phyloP scores from a whole-genome alignment of 2,797 vertebrate species.

The Hipposideros larvatus region DNA sequence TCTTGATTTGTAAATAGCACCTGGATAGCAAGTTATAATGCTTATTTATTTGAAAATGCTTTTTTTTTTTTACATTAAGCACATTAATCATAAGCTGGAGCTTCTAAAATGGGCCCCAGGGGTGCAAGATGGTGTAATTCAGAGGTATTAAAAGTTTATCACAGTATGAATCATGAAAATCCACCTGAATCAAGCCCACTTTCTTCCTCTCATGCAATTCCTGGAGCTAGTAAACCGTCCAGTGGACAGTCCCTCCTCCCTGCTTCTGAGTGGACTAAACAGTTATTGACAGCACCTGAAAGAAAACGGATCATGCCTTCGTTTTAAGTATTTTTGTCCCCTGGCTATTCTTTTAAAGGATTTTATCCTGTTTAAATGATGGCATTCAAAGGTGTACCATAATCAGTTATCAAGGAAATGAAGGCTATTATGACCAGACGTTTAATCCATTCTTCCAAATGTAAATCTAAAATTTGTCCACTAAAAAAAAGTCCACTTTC shows the following conservation, averaged over 20 bases:
- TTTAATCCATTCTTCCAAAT: conserved; percentile 76
- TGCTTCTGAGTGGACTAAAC: background rate
- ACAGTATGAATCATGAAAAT: conserved; percentile 75
- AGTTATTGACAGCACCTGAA: background rate
- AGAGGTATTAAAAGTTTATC: conserved; percentile 84
- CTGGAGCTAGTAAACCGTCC: conserved; percentile 28
- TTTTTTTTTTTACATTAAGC: conserved; percentile 86
- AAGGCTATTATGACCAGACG: conserved; percentile 72
- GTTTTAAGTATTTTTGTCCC: background rate
- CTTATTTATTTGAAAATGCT: conserved; percentile 92
- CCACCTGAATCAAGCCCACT: conserved; percentile 52
- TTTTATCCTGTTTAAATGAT: conserved; percentile 76
- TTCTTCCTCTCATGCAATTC: conserved; percentile 74
- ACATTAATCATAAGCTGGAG: conserved; percentile 88
- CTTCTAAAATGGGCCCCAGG: conserved; percentile 87
- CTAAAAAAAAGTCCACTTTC: conserved; percentile 69
- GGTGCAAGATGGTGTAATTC: conserved; percentile 87
- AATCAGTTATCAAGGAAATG: conserved; percentile 77
- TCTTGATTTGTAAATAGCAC: conserved; percentile 91
- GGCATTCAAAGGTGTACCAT: conserved; percentile 79
- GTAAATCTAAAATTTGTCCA: conserved; percentile 49
- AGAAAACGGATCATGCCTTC: background rate
- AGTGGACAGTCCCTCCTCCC: background rate
- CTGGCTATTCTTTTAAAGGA: conserved; percentile 66
- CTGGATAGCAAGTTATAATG: conserved; percentile 90